Base-by-base conservation (phyloP, 1,140 invertebrate genomes). In the Xylocopa sonorina region DNA sequence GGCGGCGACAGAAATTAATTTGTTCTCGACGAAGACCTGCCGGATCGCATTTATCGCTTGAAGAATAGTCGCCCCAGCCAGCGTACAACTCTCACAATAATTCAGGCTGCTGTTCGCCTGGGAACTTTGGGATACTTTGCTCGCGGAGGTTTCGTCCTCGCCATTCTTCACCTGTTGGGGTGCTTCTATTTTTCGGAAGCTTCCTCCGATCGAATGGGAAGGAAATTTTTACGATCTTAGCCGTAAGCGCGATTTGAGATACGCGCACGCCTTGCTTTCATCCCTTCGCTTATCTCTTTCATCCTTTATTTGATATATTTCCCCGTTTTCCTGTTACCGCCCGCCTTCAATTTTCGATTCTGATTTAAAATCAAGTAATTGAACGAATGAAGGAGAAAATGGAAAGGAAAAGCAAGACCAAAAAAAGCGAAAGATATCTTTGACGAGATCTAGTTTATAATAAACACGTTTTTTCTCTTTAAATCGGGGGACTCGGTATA, bases 11-110 rank as follows among this genome's bases (percentile, higher is more conserved):
- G 76, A 88, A 71, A 80, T 75, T 80, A 88, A 82, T 84, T 88
- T 81, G 53, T 82, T 80, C 74, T 80, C 63, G 14, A 51, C 12
- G 62, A 84, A 81, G 41, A 63, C 53, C 6, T 46, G 48, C 32
- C 80, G 79, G 68, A 84, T 84, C 29, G 62, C 74, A 27, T 82
- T 86, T 82, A 84, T 82, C 79, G 80, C 38, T 16, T 62, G 46
- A 18, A 75, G 48, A 21, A 85, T 55, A 32, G 68, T 57, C 0
- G 53, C 48, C 18, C 67, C 67, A 10, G 84, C 81, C 0, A 81
- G 9, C 0, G 50, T 46, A 18, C 84, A 85, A 55, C 81, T 85
- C 50, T 81, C 81, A 16, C 84, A 85, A 58, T 69, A 53, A 50
- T 64, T 60, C 51, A 85, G 18, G 24, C 38, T 46, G 43, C 78